These are phyloP conservation scores for Triplophysa bombifrons DNA, from an alignment of 2,797 vertebrate genomes.

Conservation along the genomic window DNA sequence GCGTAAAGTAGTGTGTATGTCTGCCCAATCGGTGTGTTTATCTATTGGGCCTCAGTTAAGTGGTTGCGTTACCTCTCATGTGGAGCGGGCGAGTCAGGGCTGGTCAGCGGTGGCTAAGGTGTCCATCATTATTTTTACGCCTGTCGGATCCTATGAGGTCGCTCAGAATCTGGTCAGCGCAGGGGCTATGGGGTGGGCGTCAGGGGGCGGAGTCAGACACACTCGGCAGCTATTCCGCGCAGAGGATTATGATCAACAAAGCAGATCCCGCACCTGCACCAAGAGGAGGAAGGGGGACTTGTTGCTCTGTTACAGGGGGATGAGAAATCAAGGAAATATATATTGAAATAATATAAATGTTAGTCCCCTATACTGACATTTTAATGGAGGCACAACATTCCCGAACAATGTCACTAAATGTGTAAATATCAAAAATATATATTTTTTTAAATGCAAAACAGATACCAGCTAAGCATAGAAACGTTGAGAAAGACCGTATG, in stretches of 20 bases:
- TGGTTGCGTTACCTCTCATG: constrained; percentile 88
- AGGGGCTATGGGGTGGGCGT: constrained; percentile 79
- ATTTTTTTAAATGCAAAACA: constrained; percentile 24
- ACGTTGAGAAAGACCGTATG: neutral
- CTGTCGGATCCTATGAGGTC: constrained; percentile 96
- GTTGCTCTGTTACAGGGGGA: constrained; percentile 5
- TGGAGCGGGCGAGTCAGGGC: constrained; percentile 88
- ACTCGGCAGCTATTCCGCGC: constrained; percentile 87
- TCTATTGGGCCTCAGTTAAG: constrained; percentile 85
- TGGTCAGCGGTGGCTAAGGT: constrained; percentile 83
- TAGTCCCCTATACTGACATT: too few relatives aligned
- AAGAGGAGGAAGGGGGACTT: constrained; percentile 60
- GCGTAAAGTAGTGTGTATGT: constrained; percentile 39
- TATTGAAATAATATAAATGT: too few relatives aligned
- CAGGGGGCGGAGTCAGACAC: constrained; percentile 94
- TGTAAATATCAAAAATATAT: constrained; percentile 45
- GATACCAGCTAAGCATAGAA: neutral
- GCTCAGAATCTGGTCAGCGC: constrained; percentile 86
- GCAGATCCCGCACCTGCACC: constrained; percentile 93
- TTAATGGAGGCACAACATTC: neutral
- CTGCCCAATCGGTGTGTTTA: constrained; percentile 29
- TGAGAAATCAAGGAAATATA: neutral
- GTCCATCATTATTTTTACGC: constrained; percentile 99
- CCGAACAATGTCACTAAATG: constrained; percentile 36
- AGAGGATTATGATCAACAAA: constrained; percentile 94